These are phyloP conservation scores for Blennius ocellaris DNA, from an alignment of 2,113 vertebrate species.

Conservation along the genomic window DNA sequence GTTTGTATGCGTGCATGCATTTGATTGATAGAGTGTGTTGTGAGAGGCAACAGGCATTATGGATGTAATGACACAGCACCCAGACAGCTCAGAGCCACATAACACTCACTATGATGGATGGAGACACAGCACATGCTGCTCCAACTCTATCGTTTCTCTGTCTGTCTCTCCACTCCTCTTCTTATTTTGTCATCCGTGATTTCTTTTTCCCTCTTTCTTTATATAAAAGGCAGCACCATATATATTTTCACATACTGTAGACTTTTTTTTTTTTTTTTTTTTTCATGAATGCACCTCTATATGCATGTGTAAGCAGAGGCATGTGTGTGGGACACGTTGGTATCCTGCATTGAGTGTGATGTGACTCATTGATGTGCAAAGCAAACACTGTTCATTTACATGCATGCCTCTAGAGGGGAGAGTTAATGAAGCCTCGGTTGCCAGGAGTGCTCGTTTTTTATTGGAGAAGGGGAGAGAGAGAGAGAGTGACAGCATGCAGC, in stretches of 20 bases:
- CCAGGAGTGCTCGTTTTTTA: slow-evolving; percentile 65
- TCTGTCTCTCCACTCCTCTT: slow-evolving; percentile 21
- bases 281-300: slow-evolving; percentile 15
- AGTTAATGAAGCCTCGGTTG: slow-evolving; percentile 73
- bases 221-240: background rate
- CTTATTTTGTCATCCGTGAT: background rate
- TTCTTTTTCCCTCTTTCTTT: background rate
- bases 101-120: slow-evolving; percentile 72
- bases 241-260: background rate
- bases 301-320: slow-evolving; percentile 7
- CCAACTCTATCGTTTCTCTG: slow-evolving; percentile 46
- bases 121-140: slow-evolving; percentile 48
- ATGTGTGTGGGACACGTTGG: slow-evolving; percentile 32
- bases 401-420: slow-evolving; percentile 64
- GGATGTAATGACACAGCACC: slow-evolving; percentile 78
- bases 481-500: slow-evolving; percentile 20
- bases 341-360: slow-evolving; percentile 52
- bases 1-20: slow-evolving; percentile 1
- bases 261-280: background rate
- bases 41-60: slow-evolving; percentile 77
- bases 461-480: slow-evolving; percentile 11
- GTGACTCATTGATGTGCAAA: slow-evolving; percentile 74
- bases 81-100: slow-evolving; percentile 75
- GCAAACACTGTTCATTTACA: slow-evolving; percentile 76
- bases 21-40: slow-evolving; percentile 68